Evolutionary conservation across 1,140 invertebrate genomes (phyloP), one percentile per base, ranked within the genome.

Genomic region (Ectropis grisescens): DNA sequence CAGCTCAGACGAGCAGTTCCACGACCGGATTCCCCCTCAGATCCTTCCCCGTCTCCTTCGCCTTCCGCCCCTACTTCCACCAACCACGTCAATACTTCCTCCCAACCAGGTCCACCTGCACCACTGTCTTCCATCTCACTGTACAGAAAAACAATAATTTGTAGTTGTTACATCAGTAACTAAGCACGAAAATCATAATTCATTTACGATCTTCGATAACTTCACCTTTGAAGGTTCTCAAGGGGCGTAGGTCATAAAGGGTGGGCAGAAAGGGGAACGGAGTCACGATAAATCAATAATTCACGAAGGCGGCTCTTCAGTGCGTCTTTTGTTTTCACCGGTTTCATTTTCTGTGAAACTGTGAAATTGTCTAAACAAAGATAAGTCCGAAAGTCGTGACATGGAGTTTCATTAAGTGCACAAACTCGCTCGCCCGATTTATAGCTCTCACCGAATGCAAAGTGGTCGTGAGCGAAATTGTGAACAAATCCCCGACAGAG

Each of bases 11-110:
- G 53, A 5, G 69, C 78, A 11, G 52, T 78, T 15, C 62, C 78
- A 13, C 69, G 59, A 2, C 70, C 79, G 3, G 76, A 78, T 9
- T 90, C 94, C 15, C 90, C 91, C 48, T 94, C 93, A 58, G 71
- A 67, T 0, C 64, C 68, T 23, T 80, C 75, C 0, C 88, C 88
- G 36, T 90, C 88, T 29, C 91, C 89, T 37, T 90, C 87, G 9
- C 87, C 86, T 50, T 94, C 91, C 41, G 94, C 91, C 13, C 91
- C 90, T 2, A 96, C 93, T 82, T 97, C 94, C 39, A 97, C 85
- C 33, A 96, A 81, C 93, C 94, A 96, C 2, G 92, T 91, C 60
- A 97, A 91, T 29, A 97, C 88, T 78, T 97, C 95, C 46, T 93
- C 89, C 75, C 75, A 80, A 0, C 70, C 75, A 6, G 75, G 68